These are phyloP conservation scores for Champsocephalus esox DNA, from an alignment of 2,797 vertebrate genomes.

Conservation along the genomic window DNA sequence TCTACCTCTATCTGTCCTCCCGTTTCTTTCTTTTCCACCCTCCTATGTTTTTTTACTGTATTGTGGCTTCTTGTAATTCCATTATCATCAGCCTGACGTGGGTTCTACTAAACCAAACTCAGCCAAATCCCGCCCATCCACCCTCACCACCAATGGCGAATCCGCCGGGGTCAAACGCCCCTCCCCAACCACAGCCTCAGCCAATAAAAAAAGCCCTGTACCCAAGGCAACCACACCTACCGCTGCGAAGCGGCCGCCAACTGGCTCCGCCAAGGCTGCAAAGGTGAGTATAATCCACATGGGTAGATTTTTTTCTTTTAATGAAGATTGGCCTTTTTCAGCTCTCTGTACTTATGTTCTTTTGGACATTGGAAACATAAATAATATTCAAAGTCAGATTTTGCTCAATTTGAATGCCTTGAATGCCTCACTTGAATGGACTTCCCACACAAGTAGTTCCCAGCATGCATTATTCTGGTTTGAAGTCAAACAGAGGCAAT, in stretches of 20 bases:
- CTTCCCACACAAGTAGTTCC: neutral
- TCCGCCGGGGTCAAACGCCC: slow-evolving; percentile 86
- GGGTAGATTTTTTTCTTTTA: neutral
- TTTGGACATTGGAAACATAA: neutral
- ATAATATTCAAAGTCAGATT: neutral
- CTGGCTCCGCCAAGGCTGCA: slow-evolving; percentile 78
- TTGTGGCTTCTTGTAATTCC: slow-evolving; percentile 57
- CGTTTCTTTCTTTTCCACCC: neutral
- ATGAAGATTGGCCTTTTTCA: neutral
- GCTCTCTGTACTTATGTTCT: neutral
- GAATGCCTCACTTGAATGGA: too few relatives aligned
- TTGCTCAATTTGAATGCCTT: neutral
- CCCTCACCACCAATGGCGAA: slow-evolving; percentile 81
- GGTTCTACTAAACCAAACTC: slow-evolving; percentile 87
- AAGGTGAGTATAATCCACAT: slow-evolving; percentile 88
- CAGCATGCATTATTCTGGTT: slow-evolving; percentile 5
- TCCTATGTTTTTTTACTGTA: slow-evolving; percentile 12
- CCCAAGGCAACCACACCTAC: slow-evolving; percentile 83
- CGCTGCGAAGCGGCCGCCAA: slow-evolving; percentile 85
- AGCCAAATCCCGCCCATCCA: slow-evolving; percentile 85
- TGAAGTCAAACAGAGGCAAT: neutral
- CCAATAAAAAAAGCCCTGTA: slow-evolving; percentile 89
- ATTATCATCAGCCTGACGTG: slow-evolving; percentile 85
- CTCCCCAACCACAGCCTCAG: slow-evolving; percentile 79
- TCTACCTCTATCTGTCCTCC: slow-evolving; percentile 27